phyloP scores from a whole-genome alignment of 2,797 vertebrate genomes.

The Mus caroli region DNA sequence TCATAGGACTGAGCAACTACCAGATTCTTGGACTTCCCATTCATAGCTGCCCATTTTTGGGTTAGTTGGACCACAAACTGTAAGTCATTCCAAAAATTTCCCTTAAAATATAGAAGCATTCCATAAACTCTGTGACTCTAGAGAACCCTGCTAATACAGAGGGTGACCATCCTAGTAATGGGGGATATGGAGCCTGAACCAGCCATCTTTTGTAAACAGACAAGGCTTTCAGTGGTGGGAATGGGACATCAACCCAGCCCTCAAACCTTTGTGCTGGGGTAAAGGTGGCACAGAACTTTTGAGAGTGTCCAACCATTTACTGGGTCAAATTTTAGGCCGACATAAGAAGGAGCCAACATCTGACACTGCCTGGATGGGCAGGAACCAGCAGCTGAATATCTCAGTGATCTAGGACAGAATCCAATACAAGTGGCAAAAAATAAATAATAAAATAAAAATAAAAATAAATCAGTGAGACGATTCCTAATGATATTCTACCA shows the following conservation, averaged over 20 bases:
- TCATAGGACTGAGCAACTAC: not conserved
- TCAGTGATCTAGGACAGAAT: not conserved
- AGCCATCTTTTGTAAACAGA: not conserved
- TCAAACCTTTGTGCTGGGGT: not conserved
- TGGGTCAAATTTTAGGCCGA: not conserved
- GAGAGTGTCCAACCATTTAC: not conserved
- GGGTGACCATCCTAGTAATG: not conserved
- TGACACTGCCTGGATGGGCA: not conserved
- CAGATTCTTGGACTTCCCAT: not conserved
- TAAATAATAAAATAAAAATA: not conserved
- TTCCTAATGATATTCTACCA: not conserved
- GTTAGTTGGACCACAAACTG: too few relatives aligned
- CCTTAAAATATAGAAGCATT: not conserved
- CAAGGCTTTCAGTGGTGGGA: not conserved
- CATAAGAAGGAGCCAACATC: not conserved
- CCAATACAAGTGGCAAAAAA: not conserved
- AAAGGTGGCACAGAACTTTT: not conserved
- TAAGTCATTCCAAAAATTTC: not conserved
- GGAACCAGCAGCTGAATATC: not conserved
- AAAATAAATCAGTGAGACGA: not conserved
- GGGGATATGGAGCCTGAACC: not conserved
- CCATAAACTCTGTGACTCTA: not conserved
- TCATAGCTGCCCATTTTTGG: not conserved
- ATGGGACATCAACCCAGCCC: not conserved
- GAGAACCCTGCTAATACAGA: not conserved